Evolutionary conservation across 2,888 invertebrate species (phyloP), one percentile per base, ranked within the genome.

Genomic region (Drosophila setosimentum): DNA sequence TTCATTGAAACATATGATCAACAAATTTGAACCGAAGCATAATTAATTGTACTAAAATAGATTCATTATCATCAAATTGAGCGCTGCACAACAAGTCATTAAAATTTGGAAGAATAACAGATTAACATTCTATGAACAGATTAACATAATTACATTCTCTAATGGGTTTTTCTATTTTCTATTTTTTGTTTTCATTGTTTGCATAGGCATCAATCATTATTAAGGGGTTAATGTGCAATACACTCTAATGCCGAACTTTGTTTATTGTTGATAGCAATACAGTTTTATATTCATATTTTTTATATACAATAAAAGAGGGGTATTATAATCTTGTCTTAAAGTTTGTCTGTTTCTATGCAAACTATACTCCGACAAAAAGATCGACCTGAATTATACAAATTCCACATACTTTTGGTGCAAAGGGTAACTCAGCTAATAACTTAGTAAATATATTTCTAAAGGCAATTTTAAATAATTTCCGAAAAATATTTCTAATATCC

Each of bases 11-110:
- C 45, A 45, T 45, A 24, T 24, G 45, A 24, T 3, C 45, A 8
- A 24, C 3, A 21, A 24, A 45, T 45, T 21, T 16, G 24, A 45
- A 40, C 8, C 45, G 45, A 13, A 45, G 45, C 45, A 45, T 45
- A 45, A 45, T 45, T 45, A 45, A 45, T 45, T 45, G 8, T 62
- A 48, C 48, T 37, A 57, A 66, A 71, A 71, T 71, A 63, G 67
- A 55, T 30, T 72, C 55, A 63, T 76, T 76, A 76, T 72, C 71
- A 30, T 53, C 27, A 24, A 35, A n/a, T 37, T 3, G 8, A 40
- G 18, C 29, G 37, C 63, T 73, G 68, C 76, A 77, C 68, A 76
- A 77, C 77, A 76, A 77, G 64, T 54, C 73, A 30, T 77, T 76
- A 33, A 77, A 76, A 71, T 49, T 32, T 62, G 54, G 59, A 50